Evolutionary conservation across 2,113 vertebrate species (phyloP).

Genomic region (Cervus canadensis): DNA sequence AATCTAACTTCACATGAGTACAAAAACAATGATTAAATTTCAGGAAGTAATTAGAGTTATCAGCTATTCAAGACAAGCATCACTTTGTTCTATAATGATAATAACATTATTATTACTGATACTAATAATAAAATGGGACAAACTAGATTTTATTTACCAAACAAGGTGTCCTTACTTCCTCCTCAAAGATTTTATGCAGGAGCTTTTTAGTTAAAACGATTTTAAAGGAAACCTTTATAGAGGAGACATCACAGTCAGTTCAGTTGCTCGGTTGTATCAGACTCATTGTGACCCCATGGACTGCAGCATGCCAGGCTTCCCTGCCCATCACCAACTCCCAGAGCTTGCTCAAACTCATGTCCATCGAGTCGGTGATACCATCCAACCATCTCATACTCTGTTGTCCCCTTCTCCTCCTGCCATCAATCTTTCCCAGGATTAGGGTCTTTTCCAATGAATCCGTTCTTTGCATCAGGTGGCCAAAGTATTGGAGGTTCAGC

Average conservation of each 20-base stretch:
- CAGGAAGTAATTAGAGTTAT: background rate
- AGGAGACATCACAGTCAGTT: background rate
- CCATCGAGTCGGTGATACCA: background rate
- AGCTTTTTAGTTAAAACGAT: background rate
- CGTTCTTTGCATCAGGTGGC: background rate
- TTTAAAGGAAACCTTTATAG: background rate
- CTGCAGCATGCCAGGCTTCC: rapidly evolving
- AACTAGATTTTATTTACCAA: background rate
- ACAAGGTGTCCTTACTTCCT: background rate
- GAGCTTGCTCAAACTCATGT: background rate
- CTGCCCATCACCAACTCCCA: background rate
- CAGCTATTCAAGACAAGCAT: background rate
- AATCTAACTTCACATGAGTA: background rate
- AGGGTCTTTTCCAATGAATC: background rate
- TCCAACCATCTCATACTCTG: background rate
- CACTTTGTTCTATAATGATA: background rate
- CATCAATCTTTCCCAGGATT: background rate
- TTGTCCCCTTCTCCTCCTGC: background rate
- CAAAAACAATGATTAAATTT: background rate
- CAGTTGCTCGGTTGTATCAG: background rate
- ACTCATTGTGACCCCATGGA: background rate
- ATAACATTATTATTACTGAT: background rate
- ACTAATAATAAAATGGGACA: background rate
- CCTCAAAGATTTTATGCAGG: background rate
- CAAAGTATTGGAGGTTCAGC: background rate